These are phyloP conservation scores for Dromiciops gliroides DNA, from an alignment of 2,113 vertebrate species.

Conservation along the genomic window DNA sequence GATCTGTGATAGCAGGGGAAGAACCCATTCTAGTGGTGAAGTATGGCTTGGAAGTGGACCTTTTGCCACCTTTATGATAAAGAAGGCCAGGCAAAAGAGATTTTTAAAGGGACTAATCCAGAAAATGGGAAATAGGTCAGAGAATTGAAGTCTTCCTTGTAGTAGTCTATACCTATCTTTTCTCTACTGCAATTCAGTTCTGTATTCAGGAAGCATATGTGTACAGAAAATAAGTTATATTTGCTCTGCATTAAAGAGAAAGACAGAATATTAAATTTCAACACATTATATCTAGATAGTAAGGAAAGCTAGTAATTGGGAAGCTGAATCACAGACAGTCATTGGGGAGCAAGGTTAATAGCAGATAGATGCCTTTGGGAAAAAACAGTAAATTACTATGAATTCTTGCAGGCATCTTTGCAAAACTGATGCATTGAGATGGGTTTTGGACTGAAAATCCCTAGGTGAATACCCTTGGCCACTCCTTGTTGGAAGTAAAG, in stretches of 20 bases:
- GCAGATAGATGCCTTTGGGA: background rate
- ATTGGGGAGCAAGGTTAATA: background rate
- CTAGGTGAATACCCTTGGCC: background rate
- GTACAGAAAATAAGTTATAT: background rate
- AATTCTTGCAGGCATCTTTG: background rate
- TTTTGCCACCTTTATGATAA: background rate
- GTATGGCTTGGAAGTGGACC: background rate
- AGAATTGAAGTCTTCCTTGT: background rate
- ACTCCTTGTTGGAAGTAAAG: background rate
- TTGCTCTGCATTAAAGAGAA: background rate
- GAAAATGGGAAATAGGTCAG: background rate
- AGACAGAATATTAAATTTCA: background rate
- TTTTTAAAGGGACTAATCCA: background rate
- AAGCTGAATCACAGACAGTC: background rate
- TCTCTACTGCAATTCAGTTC: background rate
- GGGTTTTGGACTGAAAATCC: background rate
- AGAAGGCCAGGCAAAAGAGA: background rate
- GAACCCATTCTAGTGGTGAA: background rate
- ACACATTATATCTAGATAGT: background rate
- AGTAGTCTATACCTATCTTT: background rate
- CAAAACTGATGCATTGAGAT: background rate
- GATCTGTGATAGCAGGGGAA: background rate
- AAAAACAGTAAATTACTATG: background rate
- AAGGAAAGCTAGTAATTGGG: background rate
- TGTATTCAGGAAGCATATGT: background rate